phyloP scores from a whole-genome alignment of 2,797 vertebrate species.

The Anabas testudineus region DNA sequence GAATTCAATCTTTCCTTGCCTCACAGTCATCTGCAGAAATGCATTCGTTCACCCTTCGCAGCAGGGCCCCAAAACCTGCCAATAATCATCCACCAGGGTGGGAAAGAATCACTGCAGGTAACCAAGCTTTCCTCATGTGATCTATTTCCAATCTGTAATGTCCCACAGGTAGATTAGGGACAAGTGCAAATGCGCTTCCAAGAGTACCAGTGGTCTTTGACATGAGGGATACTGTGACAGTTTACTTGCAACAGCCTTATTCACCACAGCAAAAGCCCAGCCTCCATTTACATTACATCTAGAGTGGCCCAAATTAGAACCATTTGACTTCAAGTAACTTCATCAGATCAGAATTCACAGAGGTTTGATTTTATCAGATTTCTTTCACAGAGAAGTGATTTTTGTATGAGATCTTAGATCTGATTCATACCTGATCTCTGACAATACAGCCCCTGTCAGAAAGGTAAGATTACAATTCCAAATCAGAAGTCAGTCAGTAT shows the following conservation, averaged over 20 bases:
- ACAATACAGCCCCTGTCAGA: no score
- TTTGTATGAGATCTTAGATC: no score
- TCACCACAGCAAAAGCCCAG: no score
- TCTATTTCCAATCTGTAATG: conserved; percentile 77
- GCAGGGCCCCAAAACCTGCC: conserved; percentile 73
- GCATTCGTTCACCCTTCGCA: conserved; percentile 73
- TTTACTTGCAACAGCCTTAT: neutral
- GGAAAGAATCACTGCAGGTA: conserved; percentile 73
- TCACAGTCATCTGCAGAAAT: conserved; percentile 82
- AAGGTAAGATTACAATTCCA: no score
- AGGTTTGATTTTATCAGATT: no score
- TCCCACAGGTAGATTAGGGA: conserved; percentile 73
- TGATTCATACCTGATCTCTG: no score
- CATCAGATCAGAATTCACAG: no score
- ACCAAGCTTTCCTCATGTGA: conserved; percentile 69
- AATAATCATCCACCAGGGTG: conserved; percentile 68
- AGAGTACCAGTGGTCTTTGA: conserved; percentile 30
- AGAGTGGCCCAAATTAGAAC: no score
- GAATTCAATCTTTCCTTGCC: conserved; percentile 83
- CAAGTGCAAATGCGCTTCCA: conserved; percentile 53
- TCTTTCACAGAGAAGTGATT: no score
- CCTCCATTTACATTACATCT: no score
- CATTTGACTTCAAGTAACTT: no score
- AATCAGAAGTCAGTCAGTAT: no score
- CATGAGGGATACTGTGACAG: conserved; percentile 7